phyloP scores from a whole-genome alignment of 2,797 vertebrate genomes.

The Epinephelus malabaricus region DNA sequence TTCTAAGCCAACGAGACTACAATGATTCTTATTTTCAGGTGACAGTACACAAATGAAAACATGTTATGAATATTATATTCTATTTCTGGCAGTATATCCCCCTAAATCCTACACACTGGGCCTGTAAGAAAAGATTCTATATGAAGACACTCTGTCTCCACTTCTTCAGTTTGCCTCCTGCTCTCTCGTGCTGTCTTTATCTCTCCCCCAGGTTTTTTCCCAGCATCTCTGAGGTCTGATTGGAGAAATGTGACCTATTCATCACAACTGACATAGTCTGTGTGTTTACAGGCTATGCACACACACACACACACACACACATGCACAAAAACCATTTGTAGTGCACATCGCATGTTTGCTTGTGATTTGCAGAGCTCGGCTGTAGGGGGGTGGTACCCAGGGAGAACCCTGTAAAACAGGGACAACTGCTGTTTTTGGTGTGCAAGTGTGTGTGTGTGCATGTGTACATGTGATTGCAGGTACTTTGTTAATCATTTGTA shows the following conservation, averaged over 20 bases:
- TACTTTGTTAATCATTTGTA: constrained; percentile 86
- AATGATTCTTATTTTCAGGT: too few relatives aligned
- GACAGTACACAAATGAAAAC: too few relatives aligned
- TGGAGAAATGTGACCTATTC: constrained; percentile 81
- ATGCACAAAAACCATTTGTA: constrained; percentile 40
- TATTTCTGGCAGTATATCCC: too few relatives aligned
- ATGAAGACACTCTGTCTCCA: constrained; percentile 1
- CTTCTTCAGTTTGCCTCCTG: constrained; percentile 1
- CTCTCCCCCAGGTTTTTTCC: constrained; percentile 50
- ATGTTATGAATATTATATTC: too few relatives aligned
- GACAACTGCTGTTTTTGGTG: constrained; percentile 55
- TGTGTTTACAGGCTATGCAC: constrained; percentile 73
- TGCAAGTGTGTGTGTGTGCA: constrained; percentile 8
- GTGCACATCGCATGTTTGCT: constrained; percentile 38
- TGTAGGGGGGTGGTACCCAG: constrained; percentile 32
- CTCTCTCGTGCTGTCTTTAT: constrained; percentile 16
- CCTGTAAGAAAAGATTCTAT: neutral
- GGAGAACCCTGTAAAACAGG: constrained; percentile 55
- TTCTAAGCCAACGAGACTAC: too few relatives aligned
- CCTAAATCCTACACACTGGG: too few relatives aligned
- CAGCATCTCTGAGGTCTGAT: constrained; percentile 74
- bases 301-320: constrained; percentile 31
- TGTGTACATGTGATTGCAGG: constrained; percentile 57
- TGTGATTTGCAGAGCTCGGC: constrained; percentile 56
- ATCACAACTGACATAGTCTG: constrained; percentile 77